phyloP scores from a whole-genome alignment of 2,888 invertebrate genomes.

The Ditula angustiorana region DNA sequence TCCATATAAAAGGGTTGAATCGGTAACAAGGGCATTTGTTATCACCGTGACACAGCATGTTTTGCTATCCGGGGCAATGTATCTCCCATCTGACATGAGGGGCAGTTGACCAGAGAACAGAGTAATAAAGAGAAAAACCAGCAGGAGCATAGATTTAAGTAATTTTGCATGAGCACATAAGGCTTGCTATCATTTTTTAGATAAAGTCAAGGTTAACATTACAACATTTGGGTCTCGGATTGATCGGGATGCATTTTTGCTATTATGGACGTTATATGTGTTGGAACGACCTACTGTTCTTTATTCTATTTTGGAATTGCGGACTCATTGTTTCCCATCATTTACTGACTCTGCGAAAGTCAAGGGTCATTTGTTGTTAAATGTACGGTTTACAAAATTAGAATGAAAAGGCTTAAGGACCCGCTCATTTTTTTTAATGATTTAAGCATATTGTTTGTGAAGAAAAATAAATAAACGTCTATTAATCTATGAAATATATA shows the following conservation, averaged over 20 bases:
- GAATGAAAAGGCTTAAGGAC: conserved; percentile 12
- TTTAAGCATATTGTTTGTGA: no score
- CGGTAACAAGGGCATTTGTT: conserved; percentile 52
- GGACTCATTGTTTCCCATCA: conserved; percentile 71
- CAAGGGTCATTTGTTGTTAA: conserved; percentile 78
- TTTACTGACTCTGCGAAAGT: conserved; percentile 77
- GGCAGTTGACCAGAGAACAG: conserved; percentile 46
- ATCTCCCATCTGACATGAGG: conserved; percentile 55
- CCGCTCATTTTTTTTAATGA: neutral
- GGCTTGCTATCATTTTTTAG: no score
- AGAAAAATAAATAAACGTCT: no score
- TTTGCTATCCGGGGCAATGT: conserved; percentile 59
- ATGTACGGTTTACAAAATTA: conserved; percentile 76
- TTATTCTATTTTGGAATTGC: neutral
- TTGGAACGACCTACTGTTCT: conserved; percentile 11
- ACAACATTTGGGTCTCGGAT: no score
- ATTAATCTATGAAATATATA: no score
- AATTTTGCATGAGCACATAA: neutral
- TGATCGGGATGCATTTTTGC: no score
- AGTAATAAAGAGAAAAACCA: conserved; percentile 17
- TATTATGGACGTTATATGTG: no score
- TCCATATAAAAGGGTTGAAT: conserved; percentile 55
- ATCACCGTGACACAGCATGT: conserved; percentile 58
- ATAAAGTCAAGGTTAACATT: no score
- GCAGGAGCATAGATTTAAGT: neutral